Evolutionary conservation across 2,113 vertebrate genomes (phyloP).

Genomic region (Natator depressus): DNA sequence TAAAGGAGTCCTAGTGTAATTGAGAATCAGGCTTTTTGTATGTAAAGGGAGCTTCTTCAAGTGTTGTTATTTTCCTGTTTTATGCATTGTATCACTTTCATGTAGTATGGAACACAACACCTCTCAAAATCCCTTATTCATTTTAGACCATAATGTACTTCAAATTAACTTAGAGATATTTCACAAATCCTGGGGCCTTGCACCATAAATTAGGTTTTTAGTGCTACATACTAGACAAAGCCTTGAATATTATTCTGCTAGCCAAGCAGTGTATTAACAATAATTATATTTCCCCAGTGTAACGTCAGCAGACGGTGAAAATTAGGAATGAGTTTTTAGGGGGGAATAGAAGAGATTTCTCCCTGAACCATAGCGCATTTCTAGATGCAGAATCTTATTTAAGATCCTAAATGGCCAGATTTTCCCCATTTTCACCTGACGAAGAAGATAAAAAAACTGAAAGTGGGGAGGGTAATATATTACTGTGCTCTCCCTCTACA

Average conservation of each 20-base stretch:
- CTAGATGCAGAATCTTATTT: not conserved
- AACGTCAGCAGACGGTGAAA: not conserved
- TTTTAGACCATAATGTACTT: not conserved
- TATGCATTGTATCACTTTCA: fast-evolving
- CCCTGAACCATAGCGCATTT: not conserved
- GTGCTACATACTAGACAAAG: not conserved
- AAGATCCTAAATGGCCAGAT: not conserved
- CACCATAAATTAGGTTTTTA: not conserved
- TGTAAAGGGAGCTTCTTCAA: not conserved
- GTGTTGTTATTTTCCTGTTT: not conserved
- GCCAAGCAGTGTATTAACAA: not conserved
- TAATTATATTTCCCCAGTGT: not conserved
- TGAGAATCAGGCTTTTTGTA: not conserved
- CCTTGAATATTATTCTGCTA: not conserved
- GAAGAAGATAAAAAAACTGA: not conserved
- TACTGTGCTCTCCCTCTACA: not conserved
- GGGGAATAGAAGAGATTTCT: not conserved
- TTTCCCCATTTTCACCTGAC: not conserved
- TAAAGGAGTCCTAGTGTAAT: not conserved
- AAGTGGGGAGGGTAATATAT: not conserved
- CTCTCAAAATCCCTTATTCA: not conserved
- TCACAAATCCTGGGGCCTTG: not conserved
- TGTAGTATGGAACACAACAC: not conserved
- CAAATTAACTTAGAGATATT: not conserved
- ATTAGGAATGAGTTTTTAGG: not conserved